A percentile compares a stretch with the other conserved stretches of the same genome.
Evolutionary conservation across 2,797 vertebrate genomes (phyloP).

Genomic region (Vespertilio murinus): DNA sequence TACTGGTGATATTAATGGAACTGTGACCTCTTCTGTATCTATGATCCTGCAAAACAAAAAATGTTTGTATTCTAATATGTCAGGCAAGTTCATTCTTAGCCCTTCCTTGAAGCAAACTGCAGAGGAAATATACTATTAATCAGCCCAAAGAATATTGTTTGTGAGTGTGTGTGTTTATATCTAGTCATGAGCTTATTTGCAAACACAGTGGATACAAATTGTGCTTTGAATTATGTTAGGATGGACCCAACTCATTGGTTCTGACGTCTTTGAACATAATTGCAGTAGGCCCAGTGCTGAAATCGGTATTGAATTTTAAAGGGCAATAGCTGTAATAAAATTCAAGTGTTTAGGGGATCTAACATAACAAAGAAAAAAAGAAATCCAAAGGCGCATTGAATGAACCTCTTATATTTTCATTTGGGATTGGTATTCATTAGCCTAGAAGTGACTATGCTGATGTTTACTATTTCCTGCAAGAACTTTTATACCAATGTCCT

Average conservation of each 20-base stretch:
- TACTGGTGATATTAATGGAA: slow-evolving; percentile 82
- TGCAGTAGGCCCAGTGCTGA: not conserved
- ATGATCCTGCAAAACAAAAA: slow-evolving; percentile 82
- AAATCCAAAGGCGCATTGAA: not conserved
- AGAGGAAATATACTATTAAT: slow-evolving; percentile 88
- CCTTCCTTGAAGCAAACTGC: slow-evolving; percentile 89
- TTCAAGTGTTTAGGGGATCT: not conserved
- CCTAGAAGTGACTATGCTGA: slow-evolving; percentile 25
- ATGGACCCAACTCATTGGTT: not conserved
- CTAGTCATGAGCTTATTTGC: slow-evolving; percentile 85
- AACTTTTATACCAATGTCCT: slow-evolving; percentile 76
- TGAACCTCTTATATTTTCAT: not conserved
- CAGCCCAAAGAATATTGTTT: slow-evolving; percentile 88
- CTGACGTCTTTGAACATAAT: slow-evolving; percentile 11
- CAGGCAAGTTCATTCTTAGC: slow-evolving; percentile 81
- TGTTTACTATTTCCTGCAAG: slow-evolving; percentile 77
- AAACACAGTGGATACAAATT: slow-evolving; percentile 81
- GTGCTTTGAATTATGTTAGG: slow-evolving; percentile 4
- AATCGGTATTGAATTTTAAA: slow-evolving; percentile 7
- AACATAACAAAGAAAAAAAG: not conserved
- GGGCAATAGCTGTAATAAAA: not conserved
- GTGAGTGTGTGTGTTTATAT: slow-evolving; percentile 40
- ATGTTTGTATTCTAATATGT: slow-evolving; percentile 74
- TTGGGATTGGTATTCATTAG: not conserved
- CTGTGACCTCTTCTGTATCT: slow-evolving; percentile 81